Percentiles rank a stretch among this genome's conserved stretches.
phyloP scores from a whole-genome alignment of 53 echinoderm and acorn worm genomes.

The Zoroaster sp. region DNA sequence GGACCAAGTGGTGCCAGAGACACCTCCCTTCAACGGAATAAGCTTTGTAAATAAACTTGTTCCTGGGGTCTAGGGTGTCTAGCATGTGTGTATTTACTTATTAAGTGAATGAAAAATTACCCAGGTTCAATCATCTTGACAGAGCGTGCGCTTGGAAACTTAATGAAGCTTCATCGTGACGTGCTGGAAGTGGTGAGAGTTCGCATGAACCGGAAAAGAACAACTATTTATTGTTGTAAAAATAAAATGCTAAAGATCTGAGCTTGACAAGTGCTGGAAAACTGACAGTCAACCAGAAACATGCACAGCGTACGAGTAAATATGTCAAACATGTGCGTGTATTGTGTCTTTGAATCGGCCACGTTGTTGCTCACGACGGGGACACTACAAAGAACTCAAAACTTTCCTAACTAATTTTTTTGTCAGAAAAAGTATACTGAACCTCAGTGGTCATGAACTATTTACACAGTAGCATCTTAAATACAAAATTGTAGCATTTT shows the following conservation, averaged over 20 bases:
- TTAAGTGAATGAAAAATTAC: not conserved
- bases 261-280: too few relatives aligned
- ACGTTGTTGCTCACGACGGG: too few relatives aligned
- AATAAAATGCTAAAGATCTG: not conserved
- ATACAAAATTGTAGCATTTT: not conserved
- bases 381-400: too few relatives aligned
- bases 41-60: not conserved
- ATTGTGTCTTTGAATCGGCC: too few relatives aligned
- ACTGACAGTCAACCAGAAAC: too few relatives aligned
- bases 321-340: too few relatives aligned
- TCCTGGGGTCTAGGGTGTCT: too few relatives aligned
- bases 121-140: not conserved
- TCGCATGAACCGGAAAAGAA: not conserved
- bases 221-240: not conserved
- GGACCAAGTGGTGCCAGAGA: not conserved
- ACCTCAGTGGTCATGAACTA: too few relatives aligned
- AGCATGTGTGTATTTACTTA: not conserved
- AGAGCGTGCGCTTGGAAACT: not conserved
- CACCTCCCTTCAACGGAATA: not conserved
- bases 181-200: not conserved
- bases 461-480: too few relatives aligned
- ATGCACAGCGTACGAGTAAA: too few relatives aligned
- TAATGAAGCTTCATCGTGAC: not conserved
- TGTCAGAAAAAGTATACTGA: too few relatives aligned
- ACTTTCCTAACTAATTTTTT: too few relatives aligned